Conservation (phyloP, 2,797 vertebrate genomes). For the Siniperca undulata region DNA sequence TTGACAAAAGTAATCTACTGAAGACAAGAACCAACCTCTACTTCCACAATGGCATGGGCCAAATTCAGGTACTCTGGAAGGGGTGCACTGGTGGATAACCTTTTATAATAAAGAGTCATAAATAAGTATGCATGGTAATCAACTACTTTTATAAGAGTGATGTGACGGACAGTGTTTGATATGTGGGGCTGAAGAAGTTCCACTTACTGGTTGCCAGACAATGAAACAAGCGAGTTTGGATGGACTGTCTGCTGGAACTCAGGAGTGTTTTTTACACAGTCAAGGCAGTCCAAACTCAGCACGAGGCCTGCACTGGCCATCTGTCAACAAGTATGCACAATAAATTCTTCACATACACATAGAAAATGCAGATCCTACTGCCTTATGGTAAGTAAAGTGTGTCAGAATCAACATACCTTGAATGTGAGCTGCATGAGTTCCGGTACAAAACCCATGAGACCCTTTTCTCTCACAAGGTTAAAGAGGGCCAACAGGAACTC, state of each 20-base stretch:
- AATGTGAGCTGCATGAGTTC: slow-evolving; percentile 86
- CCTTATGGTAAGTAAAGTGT: background rate
- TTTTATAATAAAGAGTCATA: slow-evolving; percentile 26
- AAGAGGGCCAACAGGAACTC: slow-evolving; percentile 89
- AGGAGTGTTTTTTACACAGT: slow-evolving; percentile 62
- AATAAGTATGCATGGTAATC: background rate
- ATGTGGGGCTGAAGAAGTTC: background rate
- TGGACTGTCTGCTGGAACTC: slow-evolving; percentile 54
- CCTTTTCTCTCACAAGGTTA: slow-evolving; percentile 86
- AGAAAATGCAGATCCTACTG: background rate
- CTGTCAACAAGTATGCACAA: slow-evolving; percentile 49
- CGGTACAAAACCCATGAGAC: slow-evolving; percentile 79
- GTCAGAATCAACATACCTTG: slow-evolving; percentile 84
- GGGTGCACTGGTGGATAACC: slow-evolving; percentile 32
- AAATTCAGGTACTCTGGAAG: slow-evolving; percentile 68
- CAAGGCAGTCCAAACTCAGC: slow-evolving; percentile 69
- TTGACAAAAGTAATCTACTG: background rate
- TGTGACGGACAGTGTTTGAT: background rate
- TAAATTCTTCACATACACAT: background rate
- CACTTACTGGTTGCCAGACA: slow-evolving; percentile 57
- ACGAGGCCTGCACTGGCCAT: slow-evolving; percentile 66
- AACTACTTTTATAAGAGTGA: background rate
- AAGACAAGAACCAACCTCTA: slow-evolving; percentile 76
- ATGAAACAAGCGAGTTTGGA: slow-evolving; percentile 5
- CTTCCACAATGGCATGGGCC: slow-evolving; percentile 71